Conservation (phyloP, 1,140 invertebrate genomes). For the Diorhabda elongata region DNA sequence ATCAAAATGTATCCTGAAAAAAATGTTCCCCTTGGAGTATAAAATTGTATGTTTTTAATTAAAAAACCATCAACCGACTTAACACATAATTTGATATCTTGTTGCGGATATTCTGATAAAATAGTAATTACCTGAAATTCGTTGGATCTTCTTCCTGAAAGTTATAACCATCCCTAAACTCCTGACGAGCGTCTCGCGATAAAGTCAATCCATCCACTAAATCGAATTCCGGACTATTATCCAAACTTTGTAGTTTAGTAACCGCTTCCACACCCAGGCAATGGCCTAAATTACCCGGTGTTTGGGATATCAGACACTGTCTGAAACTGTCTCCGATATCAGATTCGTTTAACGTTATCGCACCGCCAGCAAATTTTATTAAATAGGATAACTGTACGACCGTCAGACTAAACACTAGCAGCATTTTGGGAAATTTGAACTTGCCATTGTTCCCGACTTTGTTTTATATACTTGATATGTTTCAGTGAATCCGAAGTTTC, state of each 20-base stretch:
- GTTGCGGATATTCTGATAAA: no score
- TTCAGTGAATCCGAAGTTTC: constrained; percentile 32
- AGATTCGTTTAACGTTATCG: neutral
- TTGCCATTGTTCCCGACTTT: constrained; percentile 8
- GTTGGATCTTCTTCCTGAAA: constrained; percentile 67
- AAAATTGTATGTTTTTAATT: no score
- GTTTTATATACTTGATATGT: constrained; percentile 33
- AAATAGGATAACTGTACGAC: neutral
- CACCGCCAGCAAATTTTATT: constrained; percentile 1
- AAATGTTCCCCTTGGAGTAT: no score
- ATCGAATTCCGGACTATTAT: constrained; percentile 61
- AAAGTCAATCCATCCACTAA: constrained; percentile 58
- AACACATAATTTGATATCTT: no score
- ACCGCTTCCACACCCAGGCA: constrained; percentile 68
- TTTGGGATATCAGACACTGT: constrained; percentile 51
- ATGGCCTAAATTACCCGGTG: constrained; percentile 48
- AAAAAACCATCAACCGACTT: no score
- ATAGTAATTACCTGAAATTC: constrained; percentile 57
- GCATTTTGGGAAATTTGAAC: constrained; percentile 7
- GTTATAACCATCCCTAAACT: constrained; percentile 50
- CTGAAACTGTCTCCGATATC: constrained; percentile 43
- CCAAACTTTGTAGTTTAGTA: constrained; percentile 58
- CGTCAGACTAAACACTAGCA: neutral
- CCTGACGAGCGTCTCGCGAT: constrained; percentile 54
- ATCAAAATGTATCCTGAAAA: no score